Conservation (phyloP, 2,888 invertebrate species). For the Thysanoteuthis rhombus region DNA sequence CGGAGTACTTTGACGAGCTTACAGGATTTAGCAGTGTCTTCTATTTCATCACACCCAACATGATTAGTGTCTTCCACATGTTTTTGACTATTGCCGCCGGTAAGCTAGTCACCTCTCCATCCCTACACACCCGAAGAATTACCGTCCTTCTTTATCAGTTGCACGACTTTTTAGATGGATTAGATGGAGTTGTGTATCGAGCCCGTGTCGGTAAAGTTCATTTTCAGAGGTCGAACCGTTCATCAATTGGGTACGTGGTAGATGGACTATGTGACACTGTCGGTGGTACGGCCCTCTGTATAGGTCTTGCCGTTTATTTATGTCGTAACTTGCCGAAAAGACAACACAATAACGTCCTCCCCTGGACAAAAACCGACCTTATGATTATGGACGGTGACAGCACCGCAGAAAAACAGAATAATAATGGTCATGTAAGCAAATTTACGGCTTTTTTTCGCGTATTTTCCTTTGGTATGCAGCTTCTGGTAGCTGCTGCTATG, state of each 20-base stretch:
- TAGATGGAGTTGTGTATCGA: constrained; percentile 88
- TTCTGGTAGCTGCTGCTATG: constrained; percentile 49
- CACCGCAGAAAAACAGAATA: not conserved
- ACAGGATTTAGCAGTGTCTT: constrained; percentile 74
- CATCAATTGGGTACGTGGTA: constrained; percentile 82
- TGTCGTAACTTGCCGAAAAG: constrained; percentile 43
- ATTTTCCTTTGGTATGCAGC: constrained; percentile 50
- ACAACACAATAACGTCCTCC: constrained; percentile 13
- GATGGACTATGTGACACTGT: constrained; percentile 85
- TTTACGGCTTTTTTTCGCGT: constrained; percentile 50
- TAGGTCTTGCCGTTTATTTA: constrained; percentile 68
- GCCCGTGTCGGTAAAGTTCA: constrained; percentile 69
- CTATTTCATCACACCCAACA: constrained; percentile 79
- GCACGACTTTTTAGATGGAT: constrained; percentile 83
- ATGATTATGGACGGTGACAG: not conserved
- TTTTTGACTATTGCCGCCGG: constrained; percentile 80
- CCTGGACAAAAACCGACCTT: constrained; percentile 32
- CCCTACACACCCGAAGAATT: constrained; percentile 77
- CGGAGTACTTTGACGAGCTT: constrained; percentile 77
- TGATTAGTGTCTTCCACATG: constrained; percentile 84
- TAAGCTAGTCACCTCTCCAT: constrained; percentile 80
- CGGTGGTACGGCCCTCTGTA: constrained; percentile 69
- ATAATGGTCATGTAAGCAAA: constrained; percentile 31
- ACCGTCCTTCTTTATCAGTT: constrained; percentile 83
- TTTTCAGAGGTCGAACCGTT: constrained; percentile 70